Conservation (phyloP, 2,888 invertebrate species). For the Blomia tropicalis region DNA sequence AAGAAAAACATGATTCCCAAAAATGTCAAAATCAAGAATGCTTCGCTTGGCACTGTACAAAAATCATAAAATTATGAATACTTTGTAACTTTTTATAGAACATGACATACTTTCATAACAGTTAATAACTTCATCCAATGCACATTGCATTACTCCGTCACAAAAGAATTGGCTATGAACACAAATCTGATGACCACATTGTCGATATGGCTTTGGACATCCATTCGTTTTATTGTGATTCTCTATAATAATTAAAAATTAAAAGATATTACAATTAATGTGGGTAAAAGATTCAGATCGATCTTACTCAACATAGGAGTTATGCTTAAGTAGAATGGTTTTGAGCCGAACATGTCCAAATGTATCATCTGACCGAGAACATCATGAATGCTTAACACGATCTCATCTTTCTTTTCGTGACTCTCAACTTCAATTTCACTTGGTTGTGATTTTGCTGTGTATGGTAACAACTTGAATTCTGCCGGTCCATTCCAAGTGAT, state of each 20-base stretch:
- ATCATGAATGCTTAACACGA: neutral
- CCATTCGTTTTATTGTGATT: neutral
- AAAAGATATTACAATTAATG: too few species aligned
- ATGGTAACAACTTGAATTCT: neutral
- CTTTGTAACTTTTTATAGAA: too few species aligned
- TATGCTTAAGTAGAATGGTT: neutral
- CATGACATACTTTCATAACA: conserved; percentile 4
- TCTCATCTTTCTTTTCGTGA: too few species aligned
- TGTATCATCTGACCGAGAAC: neutral
- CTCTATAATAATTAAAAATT: neutral
- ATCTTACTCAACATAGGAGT: neutral
- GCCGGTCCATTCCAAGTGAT: neutral
- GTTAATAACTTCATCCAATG: neutral
- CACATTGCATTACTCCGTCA: neutral
- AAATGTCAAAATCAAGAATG: neutral
- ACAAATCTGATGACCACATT: neutral
- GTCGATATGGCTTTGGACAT: neutral
- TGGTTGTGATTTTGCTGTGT: neutral
- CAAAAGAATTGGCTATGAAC: neutral
- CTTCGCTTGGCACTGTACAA: neutral
- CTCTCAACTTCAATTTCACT: neutral
- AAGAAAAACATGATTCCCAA: neutral
- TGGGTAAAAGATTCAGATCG: too few species aligned
- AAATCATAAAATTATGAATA: neutral
- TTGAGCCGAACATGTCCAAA: neutral